phyloP scores from a whole-genome alignment of 2,888 invertebrate species.

The Cylloceria caligata region DNA sequence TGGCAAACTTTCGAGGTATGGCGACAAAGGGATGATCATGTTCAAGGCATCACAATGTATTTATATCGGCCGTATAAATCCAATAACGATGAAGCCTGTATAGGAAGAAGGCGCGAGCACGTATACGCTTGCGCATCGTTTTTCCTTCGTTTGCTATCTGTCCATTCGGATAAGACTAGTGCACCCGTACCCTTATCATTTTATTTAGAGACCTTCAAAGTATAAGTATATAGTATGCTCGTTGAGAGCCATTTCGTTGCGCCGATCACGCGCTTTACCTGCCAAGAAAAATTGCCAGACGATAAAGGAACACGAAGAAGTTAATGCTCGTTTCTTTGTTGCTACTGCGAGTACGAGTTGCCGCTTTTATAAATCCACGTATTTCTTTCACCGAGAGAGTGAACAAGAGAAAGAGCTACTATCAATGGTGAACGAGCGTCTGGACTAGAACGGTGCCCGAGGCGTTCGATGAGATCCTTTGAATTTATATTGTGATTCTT shows the following conservation, averaged over 20 bases:
- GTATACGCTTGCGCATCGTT: conserved; percentile 21
- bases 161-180: conserved; percentile 16
- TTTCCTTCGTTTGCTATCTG: conserved; percentile 5
- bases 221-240: too few relatives aligned
- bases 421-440: conserved; percentile 56
- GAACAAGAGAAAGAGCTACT: conserved; percentile 28
- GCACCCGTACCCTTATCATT: conserved; percentile 16
- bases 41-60: conserved; percentile 9
- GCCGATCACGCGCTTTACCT: conserved; percentile 41
- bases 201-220: conserved; percentile 50
- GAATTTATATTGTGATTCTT: conserved; percentile 61
- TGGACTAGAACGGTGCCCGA: conserved; percentile 41
- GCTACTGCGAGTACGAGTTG: conserved; percentile 42
- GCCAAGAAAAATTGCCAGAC: conserved; percentile 8
- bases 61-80: conserved; percentile 47
- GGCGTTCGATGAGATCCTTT: conserved; percentile 62
- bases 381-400: conserved; percentile 42
- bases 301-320: conserved; percentile 54
- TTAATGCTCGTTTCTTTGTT: conserved; percentile 40
- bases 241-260: conserved; percentile 57
- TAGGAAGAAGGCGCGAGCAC: conserved; percentile 32
- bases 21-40: conserved; percentile 26
- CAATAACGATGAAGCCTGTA: conserved; percentile 44
- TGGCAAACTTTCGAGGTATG: not conserved
- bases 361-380: too few relatives aligned